Conservation (phyloP, 2,888 invertebrate genomes). For the Drosophila maculinotata region DNA sequence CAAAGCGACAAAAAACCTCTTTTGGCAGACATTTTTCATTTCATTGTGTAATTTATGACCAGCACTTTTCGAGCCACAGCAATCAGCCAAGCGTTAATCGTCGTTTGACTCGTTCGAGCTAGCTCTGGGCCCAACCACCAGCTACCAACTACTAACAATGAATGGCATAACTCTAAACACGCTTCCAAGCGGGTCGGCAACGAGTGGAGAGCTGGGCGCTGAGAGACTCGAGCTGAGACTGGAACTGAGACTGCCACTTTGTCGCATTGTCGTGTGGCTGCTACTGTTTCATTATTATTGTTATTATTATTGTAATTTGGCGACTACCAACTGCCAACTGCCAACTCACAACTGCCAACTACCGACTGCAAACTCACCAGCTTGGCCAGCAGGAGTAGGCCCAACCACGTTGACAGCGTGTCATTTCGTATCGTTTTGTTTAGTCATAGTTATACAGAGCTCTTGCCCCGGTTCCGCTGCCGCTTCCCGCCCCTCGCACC, state of each 20-base stretch:
- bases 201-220: background rate
- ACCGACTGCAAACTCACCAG: slow-evolving; percentile 26
- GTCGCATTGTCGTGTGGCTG: slow-evolving; percentile 79
- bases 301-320: slow-evolving; percentile 78
- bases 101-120: slow-evolving; percentile 80
- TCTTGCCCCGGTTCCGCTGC: slow-evolving; percentile 3
- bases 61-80: slow-evolving; percentile 72
- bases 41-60: slow-evolving; percentile 77
- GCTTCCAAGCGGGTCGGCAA: slow-evolving; percentile 23
- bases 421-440: slow-evolving; percentile 78
- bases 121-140: slow-evolving; percentile 41
- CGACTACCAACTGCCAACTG: slow-evolving; percentile 47
- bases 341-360: slow-evolving; percentile 30
- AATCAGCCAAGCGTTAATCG: slow-evolving; percentile 81
- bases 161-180: slow-evolving; percentile 57
- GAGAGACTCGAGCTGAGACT: slow-evolving; percentile 2
- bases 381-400: slow-evolving; percentile 25
- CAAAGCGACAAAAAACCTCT: slow-evolving; percentile 10
- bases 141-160: too few relatives aligned
- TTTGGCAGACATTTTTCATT: slow-evolving; percentile 67
- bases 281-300: slow-evolving; percentile 70
- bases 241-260: slow-evolving; percentile 69
- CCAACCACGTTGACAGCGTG: slow-evolving; percentile 75
- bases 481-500: background rate
- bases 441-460: slow-evolving; percentile 68